phyloP scores from a whole-genome alignment of 2,888 invertebrate species.

The Neuroscelio doddi region DNA sequence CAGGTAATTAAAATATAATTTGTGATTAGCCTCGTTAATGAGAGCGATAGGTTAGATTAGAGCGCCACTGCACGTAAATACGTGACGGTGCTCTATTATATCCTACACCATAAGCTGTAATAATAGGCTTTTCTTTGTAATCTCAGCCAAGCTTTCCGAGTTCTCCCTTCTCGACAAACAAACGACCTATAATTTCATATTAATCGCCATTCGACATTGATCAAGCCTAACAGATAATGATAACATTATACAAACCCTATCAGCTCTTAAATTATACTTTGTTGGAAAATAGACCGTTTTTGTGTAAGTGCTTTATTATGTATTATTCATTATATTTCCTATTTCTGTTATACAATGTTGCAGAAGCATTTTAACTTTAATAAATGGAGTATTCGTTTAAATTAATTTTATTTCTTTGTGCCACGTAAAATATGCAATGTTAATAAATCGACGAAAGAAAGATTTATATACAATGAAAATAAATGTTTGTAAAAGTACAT shows the following conservation, averaged over 20 bases:
- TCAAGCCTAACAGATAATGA: slow-evolving; percentile 31
- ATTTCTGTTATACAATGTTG: too few species aligned
- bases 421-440: neutral
- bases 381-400: too few species aligned
- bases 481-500: too few species aligned
- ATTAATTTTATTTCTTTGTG: slow-evolving; percentile 2
- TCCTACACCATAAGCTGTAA: slow-evolving; percentile 47
- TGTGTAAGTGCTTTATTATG: slow-evolving; percentile 19
- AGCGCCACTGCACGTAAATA: slow-evolving; percentile 48
- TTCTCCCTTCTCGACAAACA: slow-evolving; percentile 44
- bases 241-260: slow-evolving; percentile 12
- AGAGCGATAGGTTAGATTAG: slow-evolving; percentile 59
- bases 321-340: neutral
- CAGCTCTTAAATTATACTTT: slow-evolving; percentile 16
- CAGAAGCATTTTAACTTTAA: too few species aligned
- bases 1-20: slow-evolving; percentile 64
- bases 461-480: too few species aligned
- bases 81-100: slow-evolving; percentile 56
- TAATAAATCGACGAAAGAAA: too few species aligned
- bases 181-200: slow-evolving; percentile 46
- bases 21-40: slow-evolving; percentile 61
- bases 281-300: slow-evolving; percentile 29
- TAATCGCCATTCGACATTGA: slow-evolving; percentile 43
- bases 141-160: slow-evolving; percentile 41
- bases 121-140: slow-evolving; percentile 49